These are phyloP conservation scores for Typhlichthys subterraneus DNA, from an alignment of 2,797 vertebrate species.

Conservation along the genomic window DNA sequence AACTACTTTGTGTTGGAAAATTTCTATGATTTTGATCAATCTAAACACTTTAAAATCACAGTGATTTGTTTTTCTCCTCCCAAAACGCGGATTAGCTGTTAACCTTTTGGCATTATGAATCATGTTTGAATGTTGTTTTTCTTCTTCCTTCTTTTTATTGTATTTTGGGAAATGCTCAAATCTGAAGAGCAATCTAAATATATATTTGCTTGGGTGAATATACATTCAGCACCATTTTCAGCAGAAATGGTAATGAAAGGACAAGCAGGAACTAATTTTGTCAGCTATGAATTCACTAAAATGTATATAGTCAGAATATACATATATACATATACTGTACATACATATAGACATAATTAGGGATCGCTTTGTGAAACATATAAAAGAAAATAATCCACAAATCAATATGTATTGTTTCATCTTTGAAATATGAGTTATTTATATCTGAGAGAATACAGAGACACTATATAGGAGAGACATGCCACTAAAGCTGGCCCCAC, in stretches of 20 bases:
- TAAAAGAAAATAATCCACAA: neutral
- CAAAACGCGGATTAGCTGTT: constrained; percentile 17
- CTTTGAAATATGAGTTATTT: constrained; percentile 7
- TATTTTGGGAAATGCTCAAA: constrained; percentile 21
- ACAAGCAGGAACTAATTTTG: neutral
- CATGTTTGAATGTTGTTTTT: constrained; percentile 12
- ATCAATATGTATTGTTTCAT: neutral
- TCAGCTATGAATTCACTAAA: constrained; percentile 3
- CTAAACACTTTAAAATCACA: constrained; percentile 19
- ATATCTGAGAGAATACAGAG: neutral
- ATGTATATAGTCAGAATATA: neutral
- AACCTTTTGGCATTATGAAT: constrained; percentile 48
- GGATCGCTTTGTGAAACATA: neutral
- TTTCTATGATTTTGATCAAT: constrained; percentile 33
- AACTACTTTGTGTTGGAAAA: constrained; percentile 44
- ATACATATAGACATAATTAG: neutral
- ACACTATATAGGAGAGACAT: neutral
- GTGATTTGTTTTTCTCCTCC: constrained; percentile 2
- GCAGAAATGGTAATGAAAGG: neutral
- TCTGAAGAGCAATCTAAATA: constrained; percentile 5
- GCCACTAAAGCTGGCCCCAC: too few species aligned
- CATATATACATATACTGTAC: neutral
- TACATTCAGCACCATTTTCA: constrained; percentile 12
- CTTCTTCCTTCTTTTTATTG: constrained; percentile 5
- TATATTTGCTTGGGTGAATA: constrained; percentile 22